Evolutionary conservation across 30 jellyfish, hydroid and myxozoan genomes (phyloP), one percentile per base, ranked within the genome.

Genomic region (Pelagia noctiluca): DNA sequence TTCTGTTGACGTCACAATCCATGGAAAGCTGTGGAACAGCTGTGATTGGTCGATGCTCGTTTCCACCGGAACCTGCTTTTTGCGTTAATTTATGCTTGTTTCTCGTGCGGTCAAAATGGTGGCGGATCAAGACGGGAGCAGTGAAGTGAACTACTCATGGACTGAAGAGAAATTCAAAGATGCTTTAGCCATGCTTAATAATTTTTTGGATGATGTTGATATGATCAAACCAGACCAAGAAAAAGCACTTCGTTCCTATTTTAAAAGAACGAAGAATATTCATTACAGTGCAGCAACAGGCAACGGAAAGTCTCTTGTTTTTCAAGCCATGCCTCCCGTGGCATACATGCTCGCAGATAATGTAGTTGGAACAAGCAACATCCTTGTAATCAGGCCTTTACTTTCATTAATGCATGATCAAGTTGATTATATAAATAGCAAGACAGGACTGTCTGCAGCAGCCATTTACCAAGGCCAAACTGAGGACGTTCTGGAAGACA

Each of bases 271-370:
- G 42, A 0, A 13, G 1, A 32, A 71, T 35, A 46, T 71, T 22
- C 22, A 71, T 36, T 71, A 37, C 83, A 71, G 83, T 21, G 83
- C 83, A 22, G 70, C 83, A 31, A 71, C 83, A 1, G 83, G 83
- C 48, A 22, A 71, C 33, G 83, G 83, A 21, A 71, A 71, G 47
- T 71, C 83, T 42, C 33, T 71, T 0, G 46, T 71, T 71, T 71
- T 26, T 31, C 83, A 71, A 34, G 35, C 83, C 37, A 71, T 71
- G 22, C 70, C 83, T 23, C 30, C 42, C 7, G 69, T 71, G 10
- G 83, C 83, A 8, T 68, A 71, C 29, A 2, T 26, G 26, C 21
- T 71, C 24, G 8, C 42, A 11, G 69, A 8, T 32, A 23, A 8
- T 22, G 31, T 30, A 13, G 0, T 48, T 38, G 83, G 69, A 21